These are phyloP conservation scores for Gadus chalcogrammus DNA, from an alignment of 2,113 vertebrate genomes.

Conservation along the genomic window DNA sequence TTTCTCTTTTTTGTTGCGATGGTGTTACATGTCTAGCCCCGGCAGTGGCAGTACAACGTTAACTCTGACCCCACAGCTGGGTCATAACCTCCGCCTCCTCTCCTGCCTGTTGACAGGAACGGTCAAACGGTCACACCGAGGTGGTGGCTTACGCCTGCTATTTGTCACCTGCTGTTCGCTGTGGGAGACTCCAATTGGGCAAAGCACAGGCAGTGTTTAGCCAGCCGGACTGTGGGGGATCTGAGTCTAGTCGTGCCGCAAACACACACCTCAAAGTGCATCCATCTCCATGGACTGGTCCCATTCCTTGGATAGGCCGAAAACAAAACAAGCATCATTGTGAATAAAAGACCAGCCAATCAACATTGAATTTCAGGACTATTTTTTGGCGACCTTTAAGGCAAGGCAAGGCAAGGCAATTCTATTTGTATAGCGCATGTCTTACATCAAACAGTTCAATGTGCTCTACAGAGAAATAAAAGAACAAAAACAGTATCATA, in stretches of 20 bases:
- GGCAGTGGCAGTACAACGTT: constrained; percentile 28
- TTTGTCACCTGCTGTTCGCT: constrained; percentile 18
- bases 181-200: constrained; percentile 23
- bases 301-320: too few species aligned
- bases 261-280: too few species aligned
- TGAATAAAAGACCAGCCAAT: too few species aligned
- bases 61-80: constrained; percentile 47
- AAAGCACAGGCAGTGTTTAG: constrained; percentile 13
- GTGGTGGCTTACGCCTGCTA: constrained; percentile 29
- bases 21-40: constrained; percentile 42
- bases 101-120: constrained; percentile 47
- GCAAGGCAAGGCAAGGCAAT: too few species aligned
- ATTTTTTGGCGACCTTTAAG: too few species aligned
- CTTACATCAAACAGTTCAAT: too few species aligned
- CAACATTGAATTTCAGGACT: too few species aligned
- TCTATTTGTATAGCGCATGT: too few species aligned
- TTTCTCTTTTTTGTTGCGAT: constrained; percentile 28
- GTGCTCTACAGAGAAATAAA: too few species aligned
- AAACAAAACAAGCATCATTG: too few species aligned
- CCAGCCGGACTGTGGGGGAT: not conserved
- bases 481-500: too few species aligned
- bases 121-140: constrained; percentile 43
- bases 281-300: too few species aligned
- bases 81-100: constrained; percentile 18
- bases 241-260: not conserved